Conservation (phyloP, 2,888 invertebrate species). For the Ceriagrion tenellum region DNA sequence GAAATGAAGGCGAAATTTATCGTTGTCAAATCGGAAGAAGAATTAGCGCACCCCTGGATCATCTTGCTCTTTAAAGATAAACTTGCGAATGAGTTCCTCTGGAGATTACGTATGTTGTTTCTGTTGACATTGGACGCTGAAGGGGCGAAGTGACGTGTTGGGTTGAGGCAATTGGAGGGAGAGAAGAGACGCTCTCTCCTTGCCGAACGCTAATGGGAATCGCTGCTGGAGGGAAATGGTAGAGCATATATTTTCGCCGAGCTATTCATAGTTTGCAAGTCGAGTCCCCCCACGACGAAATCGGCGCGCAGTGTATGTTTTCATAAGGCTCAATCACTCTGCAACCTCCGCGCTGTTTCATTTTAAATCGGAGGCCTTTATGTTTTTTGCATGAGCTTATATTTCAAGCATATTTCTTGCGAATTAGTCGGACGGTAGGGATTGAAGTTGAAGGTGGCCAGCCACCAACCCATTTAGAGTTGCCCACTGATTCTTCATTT, state of each 20-base stretch:
- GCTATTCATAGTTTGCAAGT: slow-evolving; percentile 25
- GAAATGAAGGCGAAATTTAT: too few relatives aligned
- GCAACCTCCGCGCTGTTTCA: not conserved
- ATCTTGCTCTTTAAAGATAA: too few relatives aligned
- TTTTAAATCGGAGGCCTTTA: not conserved
- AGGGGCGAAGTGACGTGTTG: not conserved
- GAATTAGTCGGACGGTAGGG: too few relatives aligned
- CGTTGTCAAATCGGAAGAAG: too few relatives aligned
- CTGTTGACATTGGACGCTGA: too few relatives aligned
- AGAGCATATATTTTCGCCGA: not conserved
- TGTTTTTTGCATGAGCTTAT: not conserved
- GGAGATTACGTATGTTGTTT: too few relatives aligned
- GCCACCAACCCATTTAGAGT: too few relatives aligned
- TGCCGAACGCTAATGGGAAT: not conserved
- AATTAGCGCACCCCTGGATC: too few relatives aligned
- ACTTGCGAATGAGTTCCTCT: too few relatives aligned
- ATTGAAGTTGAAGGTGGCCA: too few relatives aligned
- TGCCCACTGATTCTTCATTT: too few relatives aligned
- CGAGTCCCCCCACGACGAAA: not conserved
- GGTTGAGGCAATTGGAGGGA: not conserved
- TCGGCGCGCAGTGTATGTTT: not conserved
- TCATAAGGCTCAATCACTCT: not conserved
- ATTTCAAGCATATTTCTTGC: not conserved
- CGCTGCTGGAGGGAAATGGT: not conserved
- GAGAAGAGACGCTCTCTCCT: not conserved